Evolutionary conservation across 1,140 invertebrate genomes (phyloP).

Genomic region (Bombus confusus): DNA sequence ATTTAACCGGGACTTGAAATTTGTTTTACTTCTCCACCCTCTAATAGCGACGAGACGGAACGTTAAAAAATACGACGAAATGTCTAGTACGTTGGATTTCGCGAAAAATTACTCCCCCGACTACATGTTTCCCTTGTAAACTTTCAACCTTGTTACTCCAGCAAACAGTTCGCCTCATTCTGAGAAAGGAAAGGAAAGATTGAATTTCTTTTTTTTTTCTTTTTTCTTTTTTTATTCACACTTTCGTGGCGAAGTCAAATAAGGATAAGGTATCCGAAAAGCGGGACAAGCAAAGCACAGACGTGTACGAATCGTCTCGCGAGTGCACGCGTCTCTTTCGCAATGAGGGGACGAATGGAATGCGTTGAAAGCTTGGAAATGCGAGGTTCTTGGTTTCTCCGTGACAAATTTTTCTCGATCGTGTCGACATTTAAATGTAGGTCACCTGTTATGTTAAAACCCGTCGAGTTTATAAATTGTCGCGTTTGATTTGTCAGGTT

Average conservation of each 20-base stretch:
- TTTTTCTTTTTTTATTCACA: background rate
- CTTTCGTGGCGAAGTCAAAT: conserved; percentile 33
- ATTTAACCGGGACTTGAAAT: background rate
- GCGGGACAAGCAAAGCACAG: background rate
- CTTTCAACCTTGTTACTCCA: conserved; percentile 2
- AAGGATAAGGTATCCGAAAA: conserved; percentile 45
- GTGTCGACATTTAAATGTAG: background rate
- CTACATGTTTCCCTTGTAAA: background rate
- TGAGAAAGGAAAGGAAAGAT: background rate
- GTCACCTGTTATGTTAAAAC: background rate
- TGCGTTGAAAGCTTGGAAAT: background rate
- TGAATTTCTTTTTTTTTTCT: background rate
- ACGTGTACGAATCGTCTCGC: conserved; percentile 9
- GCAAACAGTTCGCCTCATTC: background rate
- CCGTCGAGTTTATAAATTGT: background rate
- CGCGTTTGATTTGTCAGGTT: background rate
- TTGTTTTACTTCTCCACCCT: background rate
- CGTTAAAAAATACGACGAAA: background rate
- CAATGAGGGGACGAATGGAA: background rate
- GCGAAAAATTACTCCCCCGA: background rate
- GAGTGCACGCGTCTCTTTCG: background rate
- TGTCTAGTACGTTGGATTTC: background rate
- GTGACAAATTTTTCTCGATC: background rate
- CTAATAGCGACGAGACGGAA: background rate
- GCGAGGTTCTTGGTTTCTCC: background rate